Base-by-base conservation (phyloP, 2,113 vertebrate genomes). In the Cyprinodon brontotheroides region DNA sequence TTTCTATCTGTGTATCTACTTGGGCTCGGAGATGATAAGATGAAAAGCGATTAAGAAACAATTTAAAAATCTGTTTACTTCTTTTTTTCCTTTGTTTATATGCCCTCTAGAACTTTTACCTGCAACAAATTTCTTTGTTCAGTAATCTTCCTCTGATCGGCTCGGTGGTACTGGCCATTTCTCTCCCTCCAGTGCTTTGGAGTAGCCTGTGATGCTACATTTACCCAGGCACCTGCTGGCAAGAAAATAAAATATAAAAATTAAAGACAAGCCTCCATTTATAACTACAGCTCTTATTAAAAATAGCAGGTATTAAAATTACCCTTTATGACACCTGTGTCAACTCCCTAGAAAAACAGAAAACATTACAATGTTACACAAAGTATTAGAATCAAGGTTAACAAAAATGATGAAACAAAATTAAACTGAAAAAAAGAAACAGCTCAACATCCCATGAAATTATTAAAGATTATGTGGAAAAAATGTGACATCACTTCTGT, bases 161-260 rank as follows among this genome's bases (percentile, higher is more conserved):
- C 89, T 94, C 96, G 95, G 85, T 95, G 93, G 91, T 96, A 96
- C 0, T 89, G 83, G 2, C 93, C 92, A 60, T 86, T 92, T 88
- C 96, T 96, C 83, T 98, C 97, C 65, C 92, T 87, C 96, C 97
- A 98, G 57, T 95, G 92, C 82, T 97, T 97, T 74, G 95, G 95
- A 67, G 94, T 94, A 77, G 94, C 95, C 83, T 97, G 96, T 80
- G 96, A 96, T 79, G 94, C 95, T 50, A 96, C 95, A 79, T 91
- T 96, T 57, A 95, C 93, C 97, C 98, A 98, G 64, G 89, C 94
- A 48, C 94, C 75, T 77, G 92, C 93, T 94, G 77, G 85, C 47
- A 66, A 86, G 92, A 22, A 84, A 81, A 89, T 22, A 29, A 11
- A 65, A 15, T 50, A 15, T 0, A 5, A 7, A 41, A 3, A 22